These are phyloP conservation scores for Aphelenchoides fujianensis DNA, from an alignment of 1,140 invertebrate species.

Conservation along the genomic window DNA sequence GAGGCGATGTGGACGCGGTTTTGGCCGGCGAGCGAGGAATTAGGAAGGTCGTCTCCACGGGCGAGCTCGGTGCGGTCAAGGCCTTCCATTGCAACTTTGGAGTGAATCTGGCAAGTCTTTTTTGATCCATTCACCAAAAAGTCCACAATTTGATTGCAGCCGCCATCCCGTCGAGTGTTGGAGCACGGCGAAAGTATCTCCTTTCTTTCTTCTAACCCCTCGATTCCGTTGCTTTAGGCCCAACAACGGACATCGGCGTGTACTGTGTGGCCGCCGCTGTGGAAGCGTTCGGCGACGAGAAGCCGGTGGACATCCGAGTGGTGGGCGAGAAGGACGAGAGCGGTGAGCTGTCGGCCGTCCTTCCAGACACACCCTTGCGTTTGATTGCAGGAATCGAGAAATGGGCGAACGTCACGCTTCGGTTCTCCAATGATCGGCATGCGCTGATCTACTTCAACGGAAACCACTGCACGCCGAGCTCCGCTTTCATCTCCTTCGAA, in stretches of 20 bases:
- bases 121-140: not conserved
- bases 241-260: not conserved
- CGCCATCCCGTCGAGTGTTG: not conserved
- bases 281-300: not conserved
- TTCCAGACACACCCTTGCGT: not conserved
- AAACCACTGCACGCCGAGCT: not conserved
- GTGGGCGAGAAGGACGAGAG: not conserved
- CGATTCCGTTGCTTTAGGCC: not conserved
- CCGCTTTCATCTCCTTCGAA: not conserved
- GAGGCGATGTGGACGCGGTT: slow-evolving; percentile 20
- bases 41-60: not conserved
- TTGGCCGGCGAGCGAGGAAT: not conserved
- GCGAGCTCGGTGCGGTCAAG: not conserved
- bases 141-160: too few species aligned
- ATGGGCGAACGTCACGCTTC: not conserved
- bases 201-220: too few species aligned
- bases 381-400: not conserved
- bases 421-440: not conserved
- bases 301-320: not conserved
- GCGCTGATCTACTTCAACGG: not conserved
- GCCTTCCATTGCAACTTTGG: not conserved
- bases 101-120: not conserved
- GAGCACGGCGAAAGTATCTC: not conserved
- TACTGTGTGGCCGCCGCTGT: not conserved
- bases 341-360: not conserved